Evolutionary conservation across 2,113 vertebrate genomes (phyloP).

Genomic region (Tragelaphus buxtoni): DNA sequence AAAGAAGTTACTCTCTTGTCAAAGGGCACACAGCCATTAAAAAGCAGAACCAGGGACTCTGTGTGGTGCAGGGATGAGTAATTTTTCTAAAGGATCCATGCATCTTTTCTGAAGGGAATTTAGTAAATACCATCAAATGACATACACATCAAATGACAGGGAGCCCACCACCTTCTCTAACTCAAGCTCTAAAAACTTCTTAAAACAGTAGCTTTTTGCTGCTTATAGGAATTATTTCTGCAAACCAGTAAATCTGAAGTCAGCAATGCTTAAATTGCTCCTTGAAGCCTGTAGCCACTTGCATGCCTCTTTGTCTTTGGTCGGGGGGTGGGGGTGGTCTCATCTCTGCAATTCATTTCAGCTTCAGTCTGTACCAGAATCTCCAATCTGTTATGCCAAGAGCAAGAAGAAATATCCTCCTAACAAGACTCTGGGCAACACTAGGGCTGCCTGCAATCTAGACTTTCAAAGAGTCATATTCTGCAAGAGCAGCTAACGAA

Average conservation of each 20-base stretch:
- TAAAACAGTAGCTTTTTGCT: background rate
- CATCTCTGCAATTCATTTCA: conserved; percentile 37
- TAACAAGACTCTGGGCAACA: conserved; percentile 53
- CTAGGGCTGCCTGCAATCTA: background rate
- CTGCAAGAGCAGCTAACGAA: conserved; percentile 54
- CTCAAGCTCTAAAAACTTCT: background rate
- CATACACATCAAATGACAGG: background rate
- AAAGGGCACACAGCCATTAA: background rate
- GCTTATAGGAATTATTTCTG: background rate
- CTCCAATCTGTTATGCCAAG: conserved; percentile 46
- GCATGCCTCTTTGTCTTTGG: conserved; percentile 47
- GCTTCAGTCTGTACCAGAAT: conserved; percentile 28
- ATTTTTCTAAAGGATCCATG: background rate
- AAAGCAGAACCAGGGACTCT: background rate
- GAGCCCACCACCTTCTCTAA: background rate
- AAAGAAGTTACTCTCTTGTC: background rate
- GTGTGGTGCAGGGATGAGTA: too few relatives aligned
- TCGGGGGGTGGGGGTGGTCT: background rate
- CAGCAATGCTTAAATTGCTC: conserved; percentile 53
- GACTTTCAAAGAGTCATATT: conserved; percentile 30
- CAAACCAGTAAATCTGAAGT: conserved; percentile 49
- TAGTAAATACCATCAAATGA: background rate
- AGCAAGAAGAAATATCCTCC: conserved; percentile 48
- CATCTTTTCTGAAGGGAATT: background rate
- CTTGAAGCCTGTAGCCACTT: conserved; percentile 37